Evolutionary conservation across 2,113 vertebrate species (phyloP).

Genomic region (Brachypodius melanocephalos): DNA sequence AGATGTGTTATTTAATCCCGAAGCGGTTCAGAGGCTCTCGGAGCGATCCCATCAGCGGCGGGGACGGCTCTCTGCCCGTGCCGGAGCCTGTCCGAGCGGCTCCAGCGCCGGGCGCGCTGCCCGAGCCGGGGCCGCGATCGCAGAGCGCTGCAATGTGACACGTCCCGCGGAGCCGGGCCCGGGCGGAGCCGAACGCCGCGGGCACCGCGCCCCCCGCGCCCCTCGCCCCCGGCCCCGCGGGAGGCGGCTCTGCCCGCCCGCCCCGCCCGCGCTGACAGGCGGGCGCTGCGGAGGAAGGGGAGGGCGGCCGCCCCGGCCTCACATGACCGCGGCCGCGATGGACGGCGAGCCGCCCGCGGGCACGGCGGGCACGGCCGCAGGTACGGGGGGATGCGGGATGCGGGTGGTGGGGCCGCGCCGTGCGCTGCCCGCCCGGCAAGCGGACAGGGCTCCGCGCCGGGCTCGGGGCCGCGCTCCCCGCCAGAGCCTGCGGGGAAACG

Average conservation of each 20-base stretch:
- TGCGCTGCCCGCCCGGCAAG: not conserved
- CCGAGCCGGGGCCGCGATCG: fast-evolving
- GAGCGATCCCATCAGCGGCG: not conserved
- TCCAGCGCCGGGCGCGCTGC: fast-evolving
- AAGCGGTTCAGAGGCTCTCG: not conserved
- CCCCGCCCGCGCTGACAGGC: not conserved
- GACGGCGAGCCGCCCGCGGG: not conserved
- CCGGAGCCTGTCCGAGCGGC: not conserved
- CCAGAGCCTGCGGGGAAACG: not conserved
- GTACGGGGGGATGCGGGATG: not conserved
- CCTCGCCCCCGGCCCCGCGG: not conserved
- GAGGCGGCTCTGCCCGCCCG: not conserved
- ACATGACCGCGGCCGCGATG: not conserved
- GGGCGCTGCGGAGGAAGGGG: not conserved
- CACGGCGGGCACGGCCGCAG: not conserved
- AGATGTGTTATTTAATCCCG: not conserved
- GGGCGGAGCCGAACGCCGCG: not conserved
- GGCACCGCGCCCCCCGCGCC: not conserved
- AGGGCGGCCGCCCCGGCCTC: not conserved
- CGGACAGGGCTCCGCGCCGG: not conserved
- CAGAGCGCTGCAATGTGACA: fast-evolving
- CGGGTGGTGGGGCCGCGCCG: too few species aligned
- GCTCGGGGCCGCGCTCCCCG: not conserved
- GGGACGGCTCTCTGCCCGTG: not conserved
- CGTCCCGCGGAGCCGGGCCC: not conserved